Evolutionary conservation across 2,888 invertebrate genomes (phyloP).

Genomic region (Ferrisia virgata): DNA sequence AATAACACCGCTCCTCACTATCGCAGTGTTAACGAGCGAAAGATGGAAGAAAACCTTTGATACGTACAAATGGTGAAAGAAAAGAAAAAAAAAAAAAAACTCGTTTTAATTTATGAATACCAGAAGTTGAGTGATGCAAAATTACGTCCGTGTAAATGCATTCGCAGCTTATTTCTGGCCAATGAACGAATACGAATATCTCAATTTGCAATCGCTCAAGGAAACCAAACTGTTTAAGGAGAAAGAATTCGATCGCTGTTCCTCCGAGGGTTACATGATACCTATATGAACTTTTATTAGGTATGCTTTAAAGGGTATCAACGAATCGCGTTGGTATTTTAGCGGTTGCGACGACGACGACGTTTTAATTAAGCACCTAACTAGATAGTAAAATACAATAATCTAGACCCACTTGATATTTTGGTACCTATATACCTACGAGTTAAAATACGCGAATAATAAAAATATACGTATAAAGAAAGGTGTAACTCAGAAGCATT

Average conservation of each 20-base stretch:
- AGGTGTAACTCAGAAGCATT: neutral
- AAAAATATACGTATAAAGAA: neutral
- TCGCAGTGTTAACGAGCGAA: slow-evolving; percentile 1
- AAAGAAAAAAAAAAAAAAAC: neutral
- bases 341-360: no score
- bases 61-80: no score
- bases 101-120: slow-evolving; percentile 13
- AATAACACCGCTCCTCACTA: neutral
- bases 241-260: neutral
- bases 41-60: neutral
- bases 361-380: no score
- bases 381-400: no score
- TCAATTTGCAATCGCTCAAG: neutral
- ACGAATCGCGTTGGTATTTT: no score
- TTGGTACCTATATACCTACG: no score
- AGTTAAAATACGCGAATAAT: neutral
- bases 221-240: neutral
- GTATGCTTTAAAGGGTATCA: no score
- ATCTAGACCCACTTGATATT: no score
- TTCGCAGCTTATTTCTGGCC: neutral
- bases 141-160: neutral
- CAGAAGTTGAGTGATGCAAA: neutral
- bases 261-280: neutral
- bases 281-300: no score
- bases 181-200: neutral